These are phyloP conservation scores for Blastomussa wellsi DNA, from an alignment of 92 coral and sea anemone species.

Conservation along the genomic window DNA sequence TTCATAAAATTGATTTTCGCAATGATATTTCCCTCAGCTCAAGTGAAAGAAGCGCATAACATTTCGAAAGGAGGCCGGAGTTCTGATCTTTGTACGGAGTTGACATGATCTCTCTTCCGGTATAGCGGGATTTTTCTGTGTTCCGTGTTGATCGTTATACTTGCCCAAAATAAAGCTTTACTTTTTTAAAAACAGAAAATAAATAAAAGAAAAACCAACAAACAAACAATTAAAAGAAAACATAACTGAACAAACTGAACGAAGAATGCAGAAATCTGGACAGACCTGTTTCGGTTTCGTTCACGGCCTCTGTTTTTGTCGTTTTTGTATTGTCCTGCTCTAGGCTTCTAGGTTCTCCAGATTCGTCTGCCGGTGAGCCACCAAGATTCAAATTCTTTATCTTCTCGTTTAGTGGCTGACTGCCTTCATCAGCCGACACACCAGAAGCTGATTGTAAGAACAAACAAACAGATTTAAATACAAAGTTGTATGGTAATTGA, in stretches of 20 bases:
- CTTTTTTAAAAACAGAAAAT: too few species aligned
- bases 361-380: neutral
- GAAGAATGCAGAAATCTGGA: neutral
- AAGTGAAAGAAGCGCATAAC: too few species aligned
- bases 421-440: constrained; percentile 1
- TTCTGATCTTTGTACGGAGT: too few species aligned
- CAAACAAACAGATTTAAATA: too few species aligned
- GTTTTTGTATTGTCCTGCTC: neutral
- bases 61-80: too few species aligned
- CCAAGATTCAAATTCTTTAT: neutral
- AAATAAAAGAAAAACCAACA: too few species aligned
- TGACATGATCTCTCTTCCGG: too few species aligned
- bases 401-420: neutral
- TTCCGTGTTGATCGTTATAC: too few species aligned
- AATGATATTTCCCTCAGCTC: neutral
- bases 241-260: neutral
- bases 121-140: too few species aligned
- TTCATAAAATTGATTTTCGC: neutral
- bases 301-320: neutral
- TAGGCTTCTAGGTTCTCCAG: neutral
- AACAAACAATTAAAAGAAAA: too few species aligned
- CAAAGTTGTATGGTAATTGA: too few species aligned
- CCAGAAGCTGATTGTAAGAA: neutral
- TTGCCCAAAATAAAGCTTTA: too few species aligned
- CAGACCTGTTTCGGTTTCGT: neutral